phyloP scores from a whole-genome alignment of 2,888 invertebrate species.

The Didymodactylos carnosus region DNA sequence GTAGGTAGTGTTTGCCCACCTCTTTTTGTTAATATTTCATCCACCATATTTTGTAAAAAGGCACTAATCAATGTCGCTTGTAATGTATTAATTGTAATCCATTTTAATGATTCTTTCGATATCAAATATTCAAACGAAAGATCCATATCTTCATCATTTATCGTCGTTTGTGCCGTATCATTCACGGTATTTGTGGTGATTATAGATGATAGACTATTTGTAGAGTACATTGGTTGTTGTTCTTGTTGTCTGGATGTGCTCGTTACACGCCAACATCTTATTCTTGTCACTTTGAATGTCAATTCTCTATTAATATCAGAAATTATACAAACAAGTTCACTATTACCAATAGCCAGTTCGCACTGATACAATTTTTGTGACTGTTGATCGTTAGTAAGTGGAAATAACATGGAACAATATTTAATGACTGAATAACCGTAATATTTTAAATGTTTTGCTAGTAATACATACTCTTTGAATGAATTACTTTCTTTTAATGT shows the following conservation, averaged over 20 bases:
- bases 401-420: constrained; percentile 37
- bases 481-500: not conserved
- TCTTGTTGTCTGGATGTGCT: constrained; percentile 37
- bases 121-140: constrained; percentile 83
- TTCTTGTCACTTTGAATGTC: constrained; percentile 74
- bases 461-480: constrained; percentile 51
- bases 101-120: constrained; percentile 68
- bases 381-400: not conserved
- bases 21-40: constrained; percentile 50
- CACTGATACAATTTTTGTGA: not conserved
- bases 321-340: not conserved
- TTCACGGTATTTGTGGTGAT: too few species aligned
- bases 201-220: not conserved
- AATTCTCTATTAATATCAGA: constrained; percentile 50
- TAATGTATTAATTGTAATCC: constrained; percentile 73
- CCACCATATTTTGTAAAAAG: constrained; percentile 80
- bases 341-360: not conserved
- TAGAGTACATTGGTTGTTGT: not conserved
- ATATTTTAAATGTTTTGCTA: constrained; percentile 59
- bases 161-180: too few species aligned
- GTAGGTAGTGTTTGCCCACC: constrained; percentile 29
- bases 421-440: constrained; percentile 70
- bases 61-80: constrained; percentile 86
- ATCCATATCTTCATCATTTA: constrained; percentile 43
- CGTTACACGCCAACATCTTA: constrained; percentile 90